Conservation (phyloP, 1,140 invertebrate genomes). For the Temnothorax curvispinosus region DNA sequence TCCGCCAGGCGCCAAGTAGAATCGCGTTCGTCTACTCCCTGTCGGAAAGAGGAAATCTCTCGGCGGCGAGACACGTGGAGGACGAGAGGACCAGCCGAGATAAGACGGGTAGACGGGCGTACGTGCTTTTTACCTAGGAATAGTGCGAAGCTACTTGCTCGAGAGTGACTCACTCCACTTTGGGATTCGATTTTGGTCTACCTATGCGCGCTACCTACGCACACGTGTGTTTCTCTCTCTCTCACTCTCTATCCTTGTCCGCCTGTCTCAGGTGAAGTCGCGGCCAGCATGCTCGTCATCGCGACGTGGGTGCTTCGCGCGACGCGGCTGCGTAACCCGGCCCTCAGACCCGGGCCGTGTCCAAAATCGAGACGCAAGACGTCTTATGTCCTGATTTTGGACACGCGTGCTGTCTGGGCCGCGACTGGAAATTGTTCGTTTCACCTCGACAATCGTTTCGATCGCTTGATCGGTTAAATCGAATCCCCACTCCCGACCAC, state of each 20-base stretch:
- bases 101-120: background rate
- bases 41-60: background rate
- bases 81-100: background rate
- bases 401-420: background rate
- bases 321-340: background rate
- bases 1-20: slow-evolving; percentile 19
- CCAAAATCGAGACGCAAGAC: no score
- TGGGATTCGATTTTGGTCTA: slow-evolving; percentile 76
- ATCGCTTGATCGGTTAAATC: no score
- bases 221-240: background rate
- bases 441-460: no score
- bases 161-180: slow-evolving; percentile 76
- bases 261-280: slow-evolving; percentile 53
- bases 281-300: slow-evolving; percentile 63
- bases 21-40: background rate
- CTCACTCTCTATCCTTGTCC: background rate
- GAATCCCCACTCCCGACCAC: no score
- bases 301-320: slow-evolving; percentile 73
- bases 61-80: background rate
- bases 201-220: slow-evolving; percentile 53
- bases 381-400: no score
- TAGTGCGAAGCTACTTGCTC: slow-evolving; percentile 24
- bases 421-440: background rate
- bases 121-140: slow-evolving; percentile 6
- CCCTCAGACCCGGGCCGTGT: no score